Percentiles rank a stretch among this genome's conserved stretches.
phyloP scores from a whole-genome alignment of 2,888 invertebrate genomes.

The Petrolisthes cinctipes region DNA sequence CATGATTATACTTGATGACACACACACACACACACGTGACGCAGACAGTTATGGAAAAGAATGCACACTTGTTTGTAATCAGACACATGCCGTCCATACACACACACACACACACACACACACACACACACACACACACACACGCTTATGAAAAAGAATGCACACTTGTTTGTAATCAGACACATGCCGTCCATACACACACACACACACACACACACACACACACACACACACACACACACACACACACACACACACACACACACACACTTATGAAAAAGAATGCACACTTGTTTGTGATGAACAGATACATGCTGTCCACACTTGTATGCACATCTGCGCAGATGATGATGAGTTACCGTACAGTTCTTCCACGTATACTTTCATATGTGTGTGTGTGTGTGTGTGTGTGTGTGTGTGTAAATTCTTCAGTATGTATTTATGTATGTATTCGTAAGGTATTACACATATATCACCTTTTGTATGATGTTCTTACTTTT shows the following conservation, averaged over 20 bases:
- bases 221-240: background rate
- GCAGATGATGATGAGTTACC: no score
- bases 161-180: background rate
- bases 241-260: background rate
- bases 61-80: background rate
- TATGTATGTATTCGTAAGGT: background rate
- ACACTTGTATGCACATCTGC: no score
- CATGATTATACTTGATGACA: background rate
- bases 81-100: background rate
- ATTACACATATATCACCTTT: background rate
- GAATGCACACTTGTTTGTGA: background rate
- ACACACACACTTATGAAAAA: background rate
- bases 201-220: background rate
- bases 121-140: constrained; percentile 33
- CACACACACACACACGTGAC: constrained; percentile 6
- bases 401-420: constrained; percentile 33
- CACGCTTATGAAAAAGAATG: constrained; percentile 6
- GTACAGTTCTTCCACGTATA: no score
- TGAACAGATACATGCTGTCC: no score
- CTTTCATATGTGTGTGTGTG: constrained; percentile 26
- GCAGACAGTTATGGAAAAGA: background rate
- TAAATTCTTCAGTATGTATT: background rate
- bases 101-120: constrained; percentile 1
- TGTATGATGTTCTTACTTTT: background rate
- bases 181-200: background rate